Percentiles rank a stretch among this genome's conserved stretches.
These are phyloP conservation scores for Atta texana DNA, from an alignment of 1,140 invertebrate species.

Conservation along the genomic window DNA sequence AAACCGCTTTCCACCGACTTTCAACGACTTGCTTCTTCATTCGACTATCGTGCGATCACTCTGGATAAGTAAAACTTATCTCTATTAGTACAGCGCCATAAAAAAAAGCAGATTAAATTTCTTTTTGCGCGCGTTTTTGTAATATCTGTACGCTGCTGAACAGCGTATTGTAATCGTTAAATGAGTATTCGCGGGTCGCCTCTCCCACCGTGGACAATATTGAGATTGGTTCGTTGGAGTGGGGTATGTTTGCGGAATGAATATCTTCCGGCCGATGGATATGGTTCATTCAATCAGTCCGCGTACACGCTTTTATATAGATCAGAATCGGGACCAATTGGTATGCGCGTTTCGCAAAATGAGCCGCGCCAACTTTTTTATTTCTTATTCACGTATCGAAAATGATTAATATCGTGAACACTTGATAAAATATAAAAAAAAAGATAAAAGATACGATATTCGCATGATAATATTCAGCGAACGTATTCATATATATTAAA, in stretches of 20 bases:
- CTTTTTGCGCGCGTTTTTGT: slow-evolving; percentile 59
- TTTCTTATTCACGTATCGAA: slow-evolving; percentile 42
- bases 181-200: slow-evolving; percentile 72
- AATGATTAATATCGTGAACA: slow-evolving; percentile 52
- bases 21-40: slow-evolving; percentile 34
- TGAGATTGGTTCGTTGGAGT: slow-evolving; percentile 57
- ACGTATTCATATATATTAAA: neutral
- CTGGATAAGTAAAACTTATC: slow-evolving; percentile 30
- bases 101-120: slow-evolving; percentile 50
- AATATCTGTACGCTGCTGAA: slow-evolving; percentile 56
- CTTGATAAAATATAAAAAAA: slow-evolving; percentile 21
- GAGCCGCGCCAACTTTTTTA: slow-evolving; percentile 44
- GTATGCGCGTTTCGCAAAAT: slow-evolving; percentile 60
- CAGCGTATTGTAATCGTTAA: slow-evolving; percentile 73
- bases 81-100: neutral
- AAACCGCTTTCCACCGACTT: neutral
- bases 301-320: slow-evolving; percentile 80
- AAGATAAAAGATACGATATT: slow-evolving; percentile 8
- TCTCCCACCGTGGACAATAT: slow-evolving; percentile 60
- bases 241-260: slow-evolving; percentile 81
- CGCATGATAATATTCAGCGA: neutral
- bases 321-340: slow-evolving; percentile 78
- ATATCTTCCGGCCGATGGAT: slow-evolving; percentile 82
- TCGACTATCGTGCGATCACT: neutral
- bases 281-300: slow-evolving; percentile 81